Conservation (phyloP, 2,888 invertebrate species). For the Antitype chi region DNA sequence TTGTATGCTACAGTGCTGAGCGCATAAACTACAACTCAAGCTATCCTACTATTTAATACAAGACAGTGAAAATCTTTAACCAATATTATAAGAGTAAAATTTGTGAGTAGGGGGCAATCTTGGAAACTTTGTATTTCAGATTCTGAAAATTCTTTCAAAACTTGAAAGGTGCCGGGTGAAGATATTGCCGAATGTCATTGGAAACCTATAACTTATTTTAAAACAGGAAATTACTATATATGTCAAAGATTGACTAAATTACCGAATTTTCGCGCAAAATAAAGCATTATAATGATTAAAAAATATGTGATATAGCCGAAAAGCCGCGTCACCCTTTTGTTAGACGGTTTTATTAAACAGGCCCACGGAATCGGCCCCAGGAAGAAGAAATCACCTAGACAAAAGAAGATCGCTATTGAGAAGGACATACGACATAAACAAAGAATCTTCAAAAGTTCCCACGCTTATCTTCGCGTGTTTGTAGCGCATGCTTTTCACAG, state of each 20-base stretch:
- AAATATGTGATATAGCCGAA: no score
- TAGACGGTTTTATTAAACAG: neutral
- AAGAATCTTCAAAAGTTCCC: constrained; percentile 5
- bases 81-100: no score
- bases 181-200: neutral
- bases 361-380: neutral
- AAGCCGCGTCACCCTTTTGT: neutral
- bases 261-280: neutral
- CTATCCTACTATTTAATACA: no score
- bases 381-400: neutral
- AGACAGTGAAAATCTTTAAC: no score
- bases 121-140: no score
- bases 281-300: neutral
- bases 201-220: neutral
- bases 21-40: neutral
- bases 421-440: neutral
- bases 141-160: no score
- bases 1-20: neutral
- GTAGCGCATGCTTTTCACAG: constrained; percentile 6
- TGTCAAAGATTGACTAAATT: neutral
- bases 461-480: constrained; percentile 1
- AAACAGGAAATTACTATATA: neutral
- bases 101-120: no score
- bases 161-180: no score
- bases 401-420: neutral